phyloP scores from a whole-genome alignment of 2,888 invertebrate species.

The Plagiodera versicolora region DNA sequence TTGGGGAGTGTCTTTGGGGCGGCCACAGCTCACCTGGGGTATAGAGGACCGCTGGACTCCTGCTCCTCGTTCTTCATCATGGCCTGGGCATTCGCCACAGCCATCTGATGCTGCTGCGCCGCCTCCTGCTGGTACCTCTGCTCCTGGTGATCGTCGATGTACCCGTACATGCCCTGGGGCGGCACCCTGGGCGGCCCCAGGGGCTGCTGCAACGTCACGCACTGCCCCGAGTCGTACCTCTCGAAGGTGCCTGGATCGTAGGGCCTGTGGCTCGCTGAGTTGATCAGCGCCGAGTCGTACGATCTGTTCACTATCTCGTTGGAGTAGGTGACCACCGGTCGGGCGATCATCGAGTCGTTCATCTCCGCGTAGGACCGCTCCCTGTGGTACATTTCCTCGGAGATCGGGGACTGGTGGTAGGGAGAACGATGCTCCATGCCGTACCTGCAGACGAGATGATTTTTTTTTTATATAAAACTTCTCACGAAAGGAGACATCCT shows the following conservation, averaged over 20 bases:
- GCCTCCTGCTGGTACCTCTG: constrained; percentile 57
- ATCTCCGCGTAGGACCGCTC: constrained; percentile 64
- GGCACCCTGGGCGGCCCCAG: constrained; percentile 55
- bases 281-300: constrained; percentile 58
- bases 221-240: constrained; percentile 59
- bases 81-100: constrained; percentile 57
- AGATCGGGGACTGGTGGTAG: constrained; percentile 68
- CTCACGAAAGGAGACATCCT: no score
- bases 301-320: constrained; percentile 57
- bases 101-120: constrained; percentile 58
- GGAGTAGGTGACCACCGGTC: constrained; percentile 63
- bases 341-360: constrained; percentile 63
- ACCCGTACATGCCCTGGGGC: constrained; percentile 64
- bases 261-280: constrained; percentile 60
- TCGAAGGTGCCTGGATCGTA: constrained; percentile 57
- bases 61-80: constrained; percentile 72
- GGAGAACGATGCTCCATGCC: constrained; percentile 59
- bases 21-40: constrained; percentile 73
- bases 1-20: no score
- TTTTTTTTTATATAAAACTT: not conserved
- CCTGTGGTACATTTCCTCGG: constrained; percentile 57
- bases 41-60: constrained; percentile 72
- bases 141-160: constrained; percentile 64
- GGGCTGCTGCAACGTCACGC: constrained; percentile 55
- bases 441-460: constrained; percentile 52